Evolutionary conservation across 2,113 vertebrate genomes (phyloP), one percentile per base, ranked within the genome.

Genomic region (Oreochromis niloticus): DNA sequence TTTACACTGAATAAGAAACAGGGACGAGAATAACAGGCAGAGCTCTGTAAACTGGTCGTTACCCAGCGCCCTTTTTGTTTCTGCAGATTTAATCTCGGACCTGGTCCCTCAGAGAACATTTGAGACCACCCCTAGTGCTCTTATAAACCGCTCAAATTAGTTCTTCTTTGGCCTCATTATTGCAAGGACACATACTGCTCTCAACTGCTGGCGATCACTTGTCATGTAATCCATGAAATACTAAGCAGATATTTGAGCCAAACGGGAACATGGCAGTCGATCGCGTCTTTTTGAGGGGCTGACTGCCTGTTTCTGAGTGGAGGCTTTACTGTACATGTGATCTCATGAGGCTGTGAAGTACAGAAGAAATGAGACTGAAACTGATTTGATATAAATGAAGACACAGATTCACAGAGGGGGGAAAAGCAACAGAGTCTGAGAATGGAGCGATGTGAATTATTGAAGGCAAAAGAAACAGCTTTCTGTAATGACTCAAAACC

Each of bases 1-100:
- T 93, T 92, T 80, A 71, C 85, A 46, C 66, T 93, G 91, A 91
- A 92, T 88, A 85, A 93, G 93, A 90, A 92, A 66, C 57, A 73
- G 66, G 82, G 39, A 22, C 71, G 85, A 84, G 71, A 88, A 88
- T 12, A 88, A 87, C 85, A 89, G 73, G 52, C 86, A 55, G 66
- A 87, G 80, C 27, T 4, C 39, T 46, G 39, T 17, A 48, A 85
- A 84, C 83, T 50, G 46, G 75, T 91, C 11, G 16, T 90, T 89
- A 80, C 63, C 43, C 56, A n/a, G 30, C 30, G 41, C 19, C 80
- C 85, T 78, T 84, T 84, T 92, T 89, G 85, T 94, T 90, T 86
- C 84, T 84, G 39, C 81, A 39, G 68, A 61, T 90, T 87, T 88
- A 61, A 82, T 85, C 82, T 93, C 30, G 24, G 39, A 87, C 84